A percentile compares a stretch with the other conserved stretches of the same genome.
phyloP scores from a whole-genome alignment of 2,113 vertebrate genomes.

The Pluvialis apricaria region DNA sequence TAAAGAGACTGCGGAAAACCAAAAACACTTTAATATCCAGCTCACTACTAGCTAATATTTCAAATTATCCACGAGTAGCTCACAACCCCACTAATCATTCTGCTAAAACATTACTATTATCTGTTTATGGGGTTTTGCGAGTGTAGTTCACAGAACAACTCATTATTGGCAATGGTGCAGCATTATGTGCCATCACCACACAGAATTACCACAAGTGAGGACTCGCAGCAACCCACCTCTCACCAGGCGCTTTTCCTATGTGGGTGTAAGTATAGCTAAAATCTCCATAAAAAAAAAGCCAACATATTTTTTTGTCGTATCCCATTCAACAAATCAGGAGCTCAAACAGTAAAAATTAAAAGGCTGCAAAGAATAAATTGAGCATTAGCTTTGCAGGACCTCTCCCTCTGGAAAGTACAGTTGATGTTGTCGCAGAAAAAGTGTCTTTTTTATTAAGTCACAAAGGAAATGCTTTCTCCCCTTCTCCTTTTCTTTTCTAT shows the following conservation, averaged over 20 bases:
- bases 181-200: neutral
- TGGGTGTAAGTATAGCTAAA: neutral
- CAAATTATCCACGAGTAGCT: conserved; percentile 7
- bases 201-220: neutral
- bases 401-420: neutral
- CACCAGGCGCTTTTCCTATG: accelerated
- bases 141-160: neutral
- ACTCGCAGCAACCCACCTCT: neutral
- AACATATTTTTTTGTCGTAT: conserved; percentile 3
- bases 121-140: neutral
- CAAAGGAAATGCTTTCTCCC: conserved; percentile 64
- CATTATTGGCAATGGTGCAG: neutral
- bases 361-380: conserved; percentile 25
- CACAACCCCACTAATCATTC: neutral
- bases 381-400: conserved; percentile 41
- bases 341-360: conserved; percentile 45
- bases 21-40: neutral
- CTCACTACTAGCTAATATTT: conserved; percentile 17
- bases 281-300: neutral
- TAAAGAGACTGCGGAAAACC: neutral
- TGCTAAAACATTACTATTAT: neutral
- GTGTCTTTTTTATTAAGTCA: conserved; percentile 62
- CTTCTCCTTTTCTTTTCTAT: conserved; percentile 51
- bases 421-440: conserved; percentile 11
- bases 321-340: neutral